Base-by-base conservation (phyloP, 2,797 vertebrate genomes). In the Rhinoraja longicauda region DNA sequence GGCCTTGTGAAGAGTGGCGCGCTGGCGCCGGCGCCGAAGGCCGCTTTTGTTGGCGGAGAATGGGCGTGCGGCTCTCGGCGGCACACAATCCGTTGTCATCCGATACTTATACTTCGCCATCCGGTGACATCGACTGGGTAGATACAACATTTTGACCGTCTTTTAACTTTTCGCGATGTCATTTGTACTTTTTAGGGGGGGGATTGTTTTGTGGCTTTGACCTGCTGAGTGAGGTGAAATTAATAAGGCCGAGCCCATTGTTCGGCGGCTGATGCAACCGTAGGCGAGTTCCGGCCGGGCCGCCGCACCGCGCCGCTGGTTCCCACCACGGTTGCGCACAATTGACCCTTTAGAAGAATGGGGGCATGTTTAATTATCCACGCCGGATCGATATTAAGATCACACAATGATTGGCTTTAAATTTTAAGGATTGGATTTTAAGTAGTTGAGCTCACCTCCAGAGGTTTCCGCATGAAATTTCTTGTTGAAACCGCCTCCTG, bases 161-260 rank as follows among this genome's bases (percentile, higher is more conserved):
- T 53, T 0, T 39, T 39, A 15, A 17, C 0, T 26, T 73, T 45
- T 13, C 39, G 26, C 10, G 0, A 1, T 53, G 32, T 45, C 12
- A 72, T 45, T 45, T 1, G 10, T 4, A 0, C 1, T 91, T 39
- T 72, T 90, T 5, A 7, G 9, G n/a, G 45, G 45, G 45, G 45
- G 45, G 4, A 45, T 0, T 0, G 15, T 36, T 21, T 36, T 12
- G 8, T 24, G 1, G 1, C 9, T 32, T 7, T 1, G 3, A 2
- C 1, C 1, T 62, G 9, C 32, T 73, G 24, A 45, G 88, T 73
- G 24, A 45, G 88, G 21, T 76, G 12, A 29, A n/a, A 36, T 36
- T 12, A 36, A 3, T 8, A 1, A 36, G n/a, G 59, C 59, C 1
- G 82, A 32, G n/a, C 64, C 88, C 67, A 91, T 91, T 91, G 90